Base-by-base conservation (phyloP, 2,888 invertebrate species). In the Adineta ricciae region DNA sequence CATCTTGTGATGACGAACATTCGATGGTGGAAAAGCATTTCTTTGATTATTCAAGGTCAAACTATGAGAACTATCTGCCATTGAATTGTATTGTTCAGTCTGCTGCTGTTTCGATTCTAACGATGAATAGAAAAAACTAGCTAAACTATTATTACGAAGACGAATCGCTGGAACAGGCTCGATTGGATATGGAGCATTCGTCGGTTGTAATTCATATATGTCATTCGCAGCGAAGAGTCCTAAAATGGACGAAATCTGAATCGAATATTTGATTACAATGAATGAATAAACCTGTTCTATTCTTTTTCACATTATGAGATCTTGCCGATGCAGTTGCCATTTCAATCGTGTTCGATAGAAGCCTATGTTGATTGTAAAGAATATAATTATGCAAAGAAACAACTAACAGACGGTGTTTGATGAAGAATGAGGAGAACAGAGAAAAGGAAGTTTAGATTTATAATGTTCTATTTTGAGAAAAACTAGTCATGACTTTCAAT, bases 21-120 rank as follows among this genome's bases (percentile, higher is more conserved):
- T 78, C n/a, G 78, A 41, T 21, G 78, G 78, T 41, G 36, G 78
- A 78, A 78, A 78, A 41, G 41, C 78, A 78, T 78, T 78, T 41
- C 78, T 38, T 64, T 14, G 32, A 64, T 5, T 32, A 38, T 32
- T 24, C n/a, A 41, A 11, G 1, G 73, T 73, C 41, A 24, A 38
- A n/a, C n/a, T n/a, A n/a, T n/a, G n/a, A 46, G 46, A 11, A 46
- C 11, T 46, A 5, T 46, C n/a, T 24, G 38, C 78, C 1, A 78
- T 24, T 78, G 78, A n/a, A 41, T 38, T 11, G n/a, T 78, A 41
- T 78, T 78, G 78, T 38, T 78, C 36, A 78, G 46, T 46, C 5
- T 46, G 46, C 5, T 46, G 46, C n/a, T n/a, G 41, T 7, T 41
- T 78, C 14, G 38, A 41, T 78, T 78, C 41, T 11, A 41, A 4